phyloP scores from a whole-genome alignment of 1,140 invertebrate genomes.

The Venturia canescens region DNA sequence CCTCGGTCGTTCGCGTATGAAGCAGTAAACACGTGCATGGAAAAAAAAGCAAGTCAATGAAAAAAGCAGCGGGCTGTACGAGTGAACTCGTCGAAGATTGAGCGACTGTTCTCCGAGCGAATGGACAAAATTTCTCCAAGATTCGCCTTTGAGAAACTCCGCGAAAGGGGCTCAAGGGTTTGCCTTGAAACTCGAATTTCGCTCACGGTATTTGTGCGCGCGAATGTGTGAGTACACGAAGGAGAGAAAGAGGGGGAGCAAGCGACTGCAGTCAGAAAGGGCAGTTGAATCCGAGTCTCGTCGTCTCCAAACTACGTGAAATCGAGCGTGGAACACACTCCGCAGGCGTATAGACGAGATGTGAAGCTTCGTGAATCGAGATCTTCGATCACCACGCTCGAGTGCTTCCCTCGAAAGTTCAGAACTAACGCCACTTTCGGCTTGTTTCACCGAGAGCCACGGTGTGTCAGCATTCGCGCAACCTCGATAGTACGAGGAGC shows the following conservation, averaged over 20 bases:
- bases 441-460: constrained; percentile 29
- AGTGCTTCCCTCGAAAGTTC: constrained; percentile 44
- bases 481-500: not conserved
- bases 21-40: not conserved
- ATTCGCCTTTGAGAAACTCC: not conserved
- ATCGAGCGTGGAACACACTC: constrained; percentile 38
- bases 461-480: constrained; percentile 13
- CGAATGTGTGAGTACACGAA: not conserved
- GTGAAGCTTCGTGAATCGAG: constrained; percentile 41
- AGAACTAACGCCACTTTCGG: constrained; percentile 34
- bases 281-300: constrained; percentile 21
- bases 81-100: constrained; percentile 16
- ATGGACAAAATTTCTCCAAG: constrained; percentile 6
- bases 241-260: not conserved
- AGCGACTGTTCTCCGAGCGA: not conserved
- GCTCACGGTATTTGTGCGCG: too few species aligned
- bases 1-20: not conserved
- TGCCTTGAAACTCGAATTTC: constrained; percentile 12
- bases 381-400: constrained; percentile 44
- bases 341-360: not conserved
- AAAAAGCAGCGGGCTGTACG: not conserved
- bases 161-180: not conserved
- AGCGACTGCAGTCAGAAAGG: not conserved
- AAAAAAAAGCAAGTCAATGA: constrained; percentile 4
- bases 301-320: constrained; percentile 34